These are phyloP conservation scores for Urophycis tenuis DNA, from an alignment of 2,797 vertebrate species.

Conservation along the genomic window DNA sequence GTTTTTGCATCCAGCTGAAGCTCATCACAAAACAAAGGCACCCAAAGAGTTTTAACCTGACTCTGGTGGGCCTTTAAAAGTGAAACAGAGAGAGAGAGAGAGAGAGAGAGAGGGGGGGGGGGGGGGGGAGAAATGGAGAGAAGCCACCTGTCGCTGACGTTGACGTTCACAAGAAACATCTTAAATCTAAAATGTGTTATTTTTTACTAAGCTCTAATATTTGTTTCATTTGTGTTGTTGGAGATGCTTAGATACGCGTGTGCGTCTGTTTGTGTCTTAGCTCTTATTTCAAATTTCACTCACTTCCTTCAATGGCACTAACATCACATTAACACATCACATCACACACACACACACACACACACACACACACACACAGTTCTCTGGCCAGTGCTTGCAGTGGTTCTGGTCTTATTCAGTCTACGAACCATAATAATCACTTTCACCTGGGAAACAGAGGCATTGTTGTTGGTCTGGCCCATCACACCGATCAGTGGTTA, in stretches of 20 bases:
- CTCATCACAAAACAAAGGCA: neutral
- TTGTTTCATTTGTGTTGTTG: neutral
- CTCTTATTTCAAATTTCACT: neutral
- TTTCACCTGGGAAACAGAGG: constrained; percentile 44
- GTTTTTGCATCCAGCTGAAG: neutral
- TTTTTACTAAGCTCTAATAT: neutral
- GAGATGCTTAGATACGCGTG: neutral
- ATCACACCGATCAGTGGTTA: neutral
- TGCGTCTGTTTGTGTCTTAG: neutral
- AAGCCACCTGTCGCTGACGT: neutral
- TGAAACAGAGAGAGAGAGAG: neutral
- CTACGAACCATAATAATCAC: constrained; percentile 35
- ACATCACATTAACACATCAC: neutral
- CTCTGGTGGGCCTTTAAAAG: neutral
- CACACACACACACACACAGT: neutral
- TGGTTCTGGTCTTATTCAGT: neutral
- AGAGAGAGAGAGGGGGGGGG: neutral
- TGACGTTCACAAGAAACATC: neutral
- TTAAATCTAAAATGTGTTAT: neutral
- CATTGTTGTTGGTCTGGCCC: constrained; percentile 53
- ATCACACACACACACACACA: neutral
- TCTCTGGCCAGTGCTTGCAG: neutral
- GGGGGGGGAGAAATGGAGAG: neutral
- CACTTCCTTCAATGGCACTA: neutral
- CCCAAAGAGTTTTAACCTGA: neutral